Evolutionary conservation across 2,888 invertebrate genomes (phyloP).

Genomic region (Himalopsyche tibetana): DNA sequence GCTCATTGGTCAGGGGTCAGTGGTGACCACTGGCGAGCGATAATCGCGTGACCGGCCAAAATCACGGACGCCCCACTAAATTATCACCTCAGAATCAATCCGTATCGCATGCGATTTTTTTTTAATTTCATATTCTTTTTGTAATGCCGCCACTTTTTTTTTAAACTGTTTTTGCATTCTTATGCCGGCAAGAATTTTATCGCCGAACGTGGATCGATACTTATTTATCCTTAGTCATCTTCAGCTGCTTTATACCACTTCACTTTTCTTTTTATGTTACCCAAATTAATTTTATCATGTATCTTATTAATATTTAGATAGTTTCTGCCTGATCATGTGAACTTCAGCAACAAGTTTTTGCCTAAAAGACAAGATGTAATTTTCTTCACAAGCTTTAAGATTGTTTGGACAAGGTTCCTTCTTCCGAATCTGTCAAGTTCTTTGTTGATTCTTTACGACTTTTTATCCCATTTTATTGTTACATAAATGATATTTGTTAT

Average conservation of each 20-base stretch:
- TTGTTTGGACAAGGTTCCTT: too few species aligned
- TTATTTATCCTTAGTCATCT: background rate
- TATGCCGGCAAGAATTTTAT: slow-evolving; percentile 14
- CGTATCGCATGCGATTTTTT: slow-evolving; percentile 51
- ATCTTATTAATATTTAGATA: too few species aligned
- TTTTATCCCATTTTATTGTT: too few species aligned
- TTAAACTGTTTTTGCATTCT: background rate
- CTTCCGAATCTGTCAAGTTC: too few species aligned
- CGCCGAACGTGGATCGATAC: background rate
- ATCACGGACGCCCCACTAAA: slow-evolving; percentile 62
- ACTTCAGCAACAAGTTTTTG: too few species aligned
- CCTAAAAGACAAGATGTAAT: too few species aligned
- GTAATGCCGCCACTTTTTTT: background rate
- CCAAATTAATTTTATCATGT: too few species aligned
- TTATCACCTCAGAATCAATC: slow-evolving; percentile 64
- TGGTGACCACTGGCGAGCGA: slow-evolving; percentile 46
- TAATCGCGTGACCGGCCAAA: slow-evolving; percentile 63
- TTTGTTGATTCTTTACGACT: too few species aligned
- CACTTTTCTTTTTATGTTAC: too few species aligned
- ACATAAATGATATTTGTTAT: too few species aligned
- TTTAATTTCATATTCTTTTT: slow-evolving; percentile 50
- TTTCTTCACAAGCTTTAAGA: too few species aligned
- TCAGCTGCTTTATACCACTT: background rate
- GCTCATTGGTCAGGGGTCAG: slow-evolving; percentile 19
- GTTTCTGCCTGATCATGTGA: too few species aligned